Conservation (phyloP, 2,113 vertebrate species). For the Zosterops pallidus region DNA sequence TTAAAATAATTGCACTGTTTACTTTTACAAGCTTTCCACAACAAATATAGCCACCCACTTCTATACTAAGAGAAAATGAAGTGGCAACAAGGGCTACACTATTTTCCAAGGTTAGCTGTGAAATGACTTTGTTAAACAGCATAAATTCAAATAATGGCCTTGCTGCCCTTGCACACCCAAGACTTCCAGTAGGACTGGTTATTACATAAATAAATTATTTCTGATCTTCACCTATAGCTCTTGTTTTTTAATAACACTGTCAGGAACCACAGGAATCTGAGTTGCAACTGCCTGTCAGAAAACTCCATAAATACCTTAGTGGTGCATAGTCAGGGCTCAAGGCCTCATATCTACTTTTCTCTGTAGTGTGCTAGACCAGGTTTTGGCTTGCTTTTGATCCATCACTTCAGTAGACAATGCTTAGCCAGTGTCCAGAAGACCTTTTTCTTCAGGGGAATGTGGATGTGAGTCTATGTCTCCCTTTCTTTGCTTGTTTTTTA, state of each 20-base stretch:
- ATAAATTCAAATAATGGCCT: not conserved
- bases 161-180: not conserved
- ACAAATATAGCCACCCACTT: constrained; percentile 8
- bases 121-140: not conserved
- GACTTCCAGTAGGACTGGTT: not conserved
- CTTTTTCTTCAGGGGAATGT: not conserved
- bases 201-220: not conserved
- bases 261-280: not conserved
- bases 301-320: not conserved
- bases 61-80: not conserved
- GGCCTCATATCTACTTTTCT: rapidly evolving
- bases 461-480: not conserved
- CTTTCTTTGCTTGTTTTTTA: not conserved
- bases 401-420: not conserved
- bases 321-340: not conserved
- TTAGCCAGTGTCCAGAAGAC: not conserved
- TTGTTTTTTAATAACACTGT: not conserved
- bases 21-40: constrained; percentile 60
- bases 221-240: not conserved
- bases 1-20: constrained; percentile 61
- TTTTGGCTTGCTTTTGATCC: not conserved
- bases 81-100: not conserved
- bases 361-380: not conserved
- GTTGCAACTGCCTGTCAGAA: not conserved
- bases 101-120: not conserved